Percentiles rank a stretch among this genome's conserved stretches.
Conservation (phyloP, 2,113 vertebrate species). For the Podiceps cristatus region DNA sequence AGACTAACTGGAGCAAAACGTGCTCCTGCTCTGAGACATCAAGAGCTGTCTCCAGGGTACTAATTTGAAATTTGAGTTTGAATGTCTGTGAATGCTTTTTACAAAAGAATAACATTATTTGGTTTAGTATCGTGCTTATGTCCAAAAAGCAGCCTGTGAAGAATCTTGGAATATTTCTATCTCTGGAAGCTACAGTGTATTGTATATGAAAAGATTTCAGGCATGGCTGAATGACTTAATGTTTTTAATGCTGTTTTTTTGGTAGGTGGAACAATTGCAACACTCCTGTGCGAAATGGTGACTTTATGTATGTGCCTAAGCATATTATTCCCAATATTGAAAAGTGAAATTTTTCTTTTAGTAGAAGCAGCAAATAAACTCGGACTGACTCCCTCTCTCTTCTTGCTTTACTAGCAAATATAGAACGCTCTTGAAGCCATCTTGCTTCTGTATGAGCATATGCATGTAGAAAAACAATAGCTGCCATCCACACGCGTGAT, state of each 20-base stretch:
- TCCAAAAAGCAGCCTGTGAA: neutral
- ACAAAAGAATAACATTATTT: neutral
- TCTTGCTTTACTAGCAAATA: slow-evolving; percentile 1
- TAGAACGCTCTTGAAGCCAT: neutral
- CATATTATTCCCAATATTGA: neutral
- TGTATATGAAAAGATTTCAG: neutral
- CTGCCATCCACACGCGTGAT: neutral
- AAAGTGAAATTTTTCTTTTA: neutral
- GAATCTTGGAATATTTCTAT: neutral
- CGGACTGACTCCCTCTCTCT: neutral
- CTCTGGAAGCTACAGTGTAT: neutral
- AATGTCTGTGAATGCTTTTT: neutral
- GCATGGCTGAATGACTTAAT: neutral
- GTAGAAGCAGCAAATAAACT: neutral
- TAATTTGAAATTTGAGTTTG: neutral
- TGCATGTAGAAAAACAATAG: slow-evolving; percentile 11
- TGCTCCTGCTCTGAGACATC: neutral
- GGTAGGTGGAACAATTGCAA: slow-evolving; percentile 94
- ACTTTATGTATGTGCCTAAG: slow-evolving; percentile 90
- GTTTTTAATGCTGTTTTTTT: slow-evolving; percentile 77
- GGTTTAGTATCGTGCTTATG: neutral
- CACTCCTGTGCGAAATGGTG: slow-evolving; percentile 89
- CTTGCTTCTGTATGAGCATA: neutral
- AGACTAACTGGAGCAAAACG: neutral
- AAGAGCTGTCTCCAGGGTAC: neutral